phyloP scores from a whole-genome alignment of 2,888 invertebrate species.

The Lutraria lutraria region DNA sequence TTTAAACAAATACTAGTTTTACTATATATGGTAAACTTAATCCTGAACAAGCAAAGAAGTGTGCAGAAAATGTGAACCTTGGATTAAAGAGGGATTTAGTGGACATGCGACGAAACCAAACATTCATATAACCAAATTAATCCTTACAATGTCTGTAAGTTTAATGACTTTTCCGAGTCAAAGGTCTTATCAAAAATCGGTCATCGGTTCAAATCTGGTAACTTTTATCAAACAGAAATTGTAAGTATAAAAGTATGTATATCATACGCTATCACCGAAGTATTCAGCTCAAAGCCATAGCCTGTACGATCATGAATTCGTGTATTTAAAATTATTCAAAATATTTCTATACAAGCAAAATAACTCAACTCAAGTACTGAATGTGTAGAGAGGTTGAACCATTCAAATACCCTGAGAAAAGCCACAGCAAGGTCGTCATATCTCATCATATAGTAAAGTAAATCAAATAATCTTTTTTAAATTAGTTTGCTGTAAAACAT shows the following conservation, averaged over 20 bases:
- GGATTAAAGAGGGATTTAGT: conserved; percentile 13
- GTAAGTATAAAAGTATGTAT: too few relatives aligned
- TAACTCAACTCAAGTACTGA: neutral
- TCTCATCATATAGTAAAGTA: neutral
- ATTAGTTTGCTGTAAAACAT: neutral
- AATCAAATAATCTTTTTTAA: conserved; percentile 5
- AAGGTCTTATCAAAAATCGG: conserved; percentile 22
- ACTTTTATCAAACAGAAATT: neutral
- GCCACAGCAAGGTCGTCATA: neutral
- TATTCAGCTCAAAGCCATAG: neutral
- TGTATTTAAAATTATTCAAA: conserved; percentile 5
- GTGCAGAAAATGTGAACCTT: neutral
- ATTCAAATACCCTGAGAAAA: neutral
- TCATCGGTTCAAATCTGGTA: conserved; percentile 26
- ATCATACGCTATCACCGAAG: too few relatives aligned
- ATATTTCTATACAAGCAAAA: neutral
- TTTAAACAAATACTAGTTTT: neutral
- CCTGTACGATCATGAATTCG: neutral
- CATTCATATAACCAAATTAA: conserved; percentile 25
- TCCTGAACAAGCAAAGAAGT: conserved; percentile 6
- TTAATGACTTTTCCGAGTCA: conserved; percentile 31
- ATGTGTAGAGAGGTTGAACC: conserved; percentile 11
- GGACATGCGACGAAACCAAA: conserved; percentile 9
- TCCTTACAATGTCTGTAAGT: conserved; percentile 16
- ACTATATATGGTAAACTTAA: conserved; percentile 13